Percentiles rank a stretch among this genome's conserved stretches.
phyloP scores from a whole-genome alignment of 2,113 vertebrate species.

The Ploceus nigricollis region DNA sequence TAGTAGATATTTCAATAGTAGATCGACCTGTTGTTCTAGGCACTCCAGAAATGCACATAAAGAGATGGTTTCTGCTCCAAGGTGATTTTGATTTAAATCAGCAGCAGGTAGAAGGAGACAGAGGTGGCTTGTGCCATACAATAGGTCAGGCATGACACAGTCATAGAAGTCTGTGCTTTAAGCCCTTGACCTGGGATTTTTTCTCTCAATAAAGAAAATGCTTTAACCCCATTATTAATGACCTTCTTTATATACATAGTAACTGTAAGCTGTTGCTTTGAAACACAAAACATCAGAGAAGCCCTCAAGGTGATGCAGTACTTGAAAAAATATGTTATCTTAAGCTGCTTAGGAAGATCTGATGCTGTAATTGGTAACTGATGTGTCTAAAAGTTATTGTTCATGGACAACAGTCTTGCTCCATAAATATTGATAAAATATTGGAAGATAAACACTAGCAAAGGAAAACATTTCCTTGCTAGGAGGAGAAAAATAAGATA shows the following conservation, averaged over 20 bases:
- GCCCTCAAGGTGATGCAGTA: neutral
- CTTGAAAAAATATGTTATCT: neutral
- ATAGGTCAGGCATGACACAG: neutral
- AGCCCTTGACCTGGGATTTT: neutral
- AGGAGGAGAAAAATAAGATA: neutral
- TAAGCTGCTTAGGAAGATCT: neutral
- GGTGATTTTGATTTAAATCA: neutral
- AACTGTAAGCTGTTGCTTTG: neutral
- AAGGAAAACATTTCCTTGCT: neutral
- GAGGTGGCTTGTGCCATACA: neutral
- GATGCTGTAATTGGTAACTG: neutral
- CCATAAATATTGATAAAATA: neutral
- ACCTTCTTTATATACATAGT: neutral
- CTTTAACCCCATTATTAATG: neutral
- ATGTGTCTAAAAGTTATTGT: neutral
- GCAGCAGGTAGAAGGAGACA: neutral
- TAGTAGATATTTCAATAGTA: neutral
- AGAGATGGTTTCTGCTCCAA: neutral
- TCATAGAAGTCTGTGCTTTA: neutral
- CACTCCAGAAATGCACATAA: neutral
- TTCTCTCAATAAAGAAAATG: neutral
- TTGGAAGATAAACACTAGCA: neutral
- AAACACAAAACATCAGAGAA: neutral
- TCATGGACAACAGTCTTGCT: neutral
- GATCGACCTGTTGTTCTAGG: neutral